phyloP scores from a whole-genome alignment of 1,140 invertebrate species.

The Drosophila melanica region DNA sequence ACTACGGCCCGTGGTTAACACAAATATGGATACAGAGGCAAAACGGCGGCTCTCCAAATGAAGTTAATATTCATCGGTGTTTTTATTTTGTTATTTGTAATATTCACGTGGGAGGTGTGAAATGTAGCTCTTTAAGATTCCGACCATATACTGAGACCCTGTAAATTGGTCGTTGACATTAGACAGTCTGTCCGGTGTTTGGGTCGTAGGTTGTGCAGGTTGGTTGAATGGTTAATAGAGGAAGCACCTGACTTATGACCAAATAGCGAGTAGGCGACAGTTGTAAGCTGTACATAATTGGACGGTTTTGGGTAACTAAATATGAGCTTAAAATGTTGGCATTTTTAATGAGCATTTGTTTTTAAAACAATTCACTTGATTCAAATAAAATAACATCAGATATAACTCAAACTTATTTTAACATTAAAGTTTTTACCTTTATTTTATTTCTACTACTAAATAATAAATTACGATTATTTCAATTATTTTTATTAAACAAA shows the following conservation, averaged over 20 bases:
- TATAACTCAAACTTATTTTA: no score
- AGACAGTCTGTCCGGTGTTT: not conserved
- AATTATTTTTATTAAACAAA: no score
- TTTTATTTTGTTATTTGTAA: constrained; percentile 10
- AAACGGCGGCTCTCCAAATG: constrained; percentile 14
- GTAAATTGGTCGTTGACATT: constrained; percentile 55
- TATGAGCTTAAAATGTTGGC: not conserved
- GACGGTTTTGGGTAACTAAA: not conserved
- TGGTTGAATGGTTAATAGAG: constrained; percentile 44
- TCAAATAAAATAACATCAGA: no score
- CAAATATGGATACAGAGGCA: constrained; percentile 41
- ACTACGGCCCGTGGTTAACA: constrained; percentile 53
- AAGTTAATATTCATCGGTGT: constrained; percentile 15
- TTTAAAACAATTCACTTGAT: no score
- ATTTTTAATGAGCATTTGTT: no score
- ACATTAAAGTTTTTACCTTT: no score
- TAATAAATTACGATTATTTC: no score
- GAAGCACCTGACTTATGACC: constrained; percentile 35
- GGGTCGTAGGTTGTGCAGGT: constrained; percentile 30
- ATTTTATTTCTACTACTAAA: no score
- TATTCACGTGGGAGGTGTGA: constrained; percentile 61
- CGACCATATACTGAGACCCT: not conserved
- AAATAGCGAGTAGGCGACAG: constrained; percentile 13
- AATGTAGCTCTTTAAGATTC: constrained; percentile 33
- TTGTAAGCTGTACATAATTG: constrained; percentile 23